Conservation (phyloP, 1,140 invertebrate genomes). For the Drosophila watanabei region DNA sequence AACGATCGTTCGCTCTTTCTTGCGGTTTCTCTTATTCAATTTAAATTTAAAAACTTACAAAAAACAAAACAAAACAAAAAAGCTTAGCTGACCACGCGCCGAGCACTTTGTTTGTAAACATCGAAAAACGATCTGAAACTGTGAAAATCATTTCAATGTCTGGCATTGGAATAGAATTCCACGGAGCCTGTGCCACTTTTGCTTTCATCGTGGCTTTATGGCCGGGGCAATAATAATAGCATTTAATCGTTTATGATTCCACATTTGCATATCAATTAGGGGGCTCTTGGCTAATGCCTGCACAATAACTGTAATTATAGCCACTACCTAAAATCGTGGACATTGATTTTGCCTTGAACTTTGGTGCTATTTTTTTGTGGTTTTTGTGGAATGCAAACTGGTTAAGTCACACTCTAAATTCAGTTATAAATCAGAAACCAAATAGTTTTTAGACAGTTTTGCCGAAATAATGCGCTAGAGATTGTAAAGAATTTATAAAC, state of each 20-base stretch:
- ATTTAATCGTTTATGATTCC: constrained; percentile 21
- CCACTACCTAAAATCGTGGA: constrained; percentile 8
- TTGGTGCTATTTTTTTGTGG: background rate
- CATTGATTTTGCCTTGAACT: constrained; percentile 47
- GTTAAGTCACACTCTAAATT: constrained; percentile 12
- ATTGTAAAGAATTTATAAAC: background rate
- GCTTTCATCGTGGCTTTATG: constrained; percentile 53
- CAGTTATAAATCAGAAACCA: constrained; percentile 35
- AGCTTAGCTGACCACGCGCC: constrained; percentile 56
- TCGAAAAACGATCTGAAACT: constrained; percentile 47
- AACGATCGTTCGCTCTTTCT: constrained; percentile 17
- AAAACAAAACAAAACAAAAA: background rate
- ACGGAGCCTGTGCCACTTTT: constrained; percentile 56
- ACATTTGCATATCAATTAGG: constrained; percentile 56
- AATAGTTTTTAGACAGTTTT: constrained; percentile 12
- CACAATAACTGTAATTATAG: constrained; percentile 62
- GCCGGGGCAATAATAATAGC: constrained; percentile 21
- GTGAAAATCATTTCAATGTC: constrained; percentile 57
- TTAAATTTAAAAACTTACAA: background rate
- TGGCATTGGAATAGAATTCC: constrained; percentile 44
- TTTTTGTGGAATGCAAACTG: constrained; percentile 13
- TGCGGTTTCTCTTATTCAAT: constrained; percentile 10
- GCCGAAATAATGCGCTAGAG: background rate
- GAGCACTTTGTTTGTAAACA: constrained; percentile 75
- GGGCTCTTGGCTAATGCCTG: constrained; percentile 41